Conservation (phyloP, 2,797 vertebrate species). For the Megaceryle alcyon region DNA sequence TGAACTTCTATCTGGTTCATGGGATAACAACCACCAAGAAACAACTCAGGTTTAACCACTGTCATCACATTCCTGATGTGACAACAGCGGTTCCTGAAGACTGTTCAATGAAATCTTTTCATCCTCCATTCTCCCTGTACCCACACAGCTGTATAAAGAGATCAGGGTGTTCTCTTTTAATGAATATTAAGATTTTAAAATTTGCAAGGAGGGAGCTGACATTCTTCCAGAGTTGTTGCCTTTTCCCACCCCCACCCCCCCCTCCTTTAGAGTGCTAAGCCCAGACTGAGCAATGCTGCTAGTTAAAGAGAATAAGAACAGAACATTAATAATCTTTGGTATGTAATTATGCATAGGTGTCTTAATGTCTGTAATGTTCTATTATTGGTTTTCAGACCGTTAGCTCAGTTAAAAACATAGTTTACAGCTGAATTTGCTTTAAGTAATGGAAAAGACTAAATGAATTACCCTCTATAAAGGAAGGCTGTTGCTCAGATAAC, state of each 20-base stretch:
- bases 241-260: too few relatives aligned
- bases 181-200: background rate
- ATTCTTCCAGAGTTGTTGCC: background rate
- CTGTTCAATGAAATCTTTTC: background rate
- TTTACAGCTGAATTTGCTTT: constrained; percentile 46
- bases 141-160: background rate
- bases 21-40: background rate
- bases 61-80: background rate
- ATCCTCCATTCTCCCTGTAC: background rate
- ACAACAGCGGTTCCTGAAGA: background rate
- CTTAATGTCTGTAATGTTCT: constrained; percentile 30
- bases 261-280: background rate
- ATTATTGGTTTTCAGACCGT: constrained; percentile 49
- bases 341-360: constrained; percentile 47
- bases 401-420: constrained; percentile 38
- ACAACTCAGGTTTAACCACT: background rate
- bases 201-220: background rate
- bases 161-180: background rate
- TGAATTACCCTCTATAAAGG: background rate
- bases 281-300: background rate
- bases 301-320: background rate
- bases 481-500: background rate
- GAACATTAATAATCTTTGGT: constrained; percentile 16
- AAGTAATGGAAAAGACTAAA: constrained; percentile 34
- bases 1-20: background rate